A percentile compares a stretch with the other conserved stretches of the same genome.
Evolutionary conservation across 2,797 vertebrate species (phyloP).

Genomic region (Myripristis jacobus): DNA sequence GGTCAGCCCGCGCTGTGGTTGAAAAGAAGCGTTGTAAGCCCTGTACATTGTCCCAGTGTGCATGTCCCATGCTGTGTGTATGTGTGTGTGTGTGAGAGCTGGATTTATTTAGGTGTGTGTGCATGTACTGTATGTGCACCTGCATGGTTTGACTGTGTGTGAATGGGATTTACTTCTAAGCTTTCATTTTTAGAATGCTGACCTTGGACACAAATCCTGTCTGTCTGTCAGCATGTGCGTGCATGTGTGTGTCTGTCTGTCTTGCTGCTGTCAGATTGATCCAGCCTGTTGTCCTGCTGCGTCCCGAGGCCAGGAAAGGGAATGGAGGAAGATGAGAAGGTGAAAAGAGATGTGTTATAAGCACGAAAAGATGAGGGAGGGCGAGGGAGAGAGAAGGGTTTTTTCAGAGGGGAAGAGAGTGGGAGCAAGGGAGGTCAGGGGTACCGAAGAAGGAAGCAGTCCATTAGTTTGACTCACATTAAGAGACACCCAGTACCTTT

Average conservation of each 20-base stretch:
- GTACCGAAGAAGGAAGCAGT: slow-evolving; percentile 56
- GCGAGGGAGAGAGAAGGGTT: not conserved
- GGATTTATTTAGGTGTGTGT: slow-evolving; percentile 24
- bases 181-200: slow-evolving; percentile 40
- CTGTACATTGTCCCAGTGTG: not conserved
- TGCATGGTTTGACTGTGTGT: slow-evolving; percentile 7
- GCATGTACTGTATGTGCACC: slow-evolving; percentile 1
- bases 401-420: slow-evolving; percentile 26
- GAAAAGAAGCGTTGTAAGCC: slow-evolving; percentile 31
- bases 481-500: slow-evolving; percentile 60
- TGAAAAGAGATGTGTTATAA: slow-evolving; percentile 8
- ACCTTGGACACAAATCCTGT: slow-evolving; percentile 38
- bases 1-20: slow-evolving; percentile 48
- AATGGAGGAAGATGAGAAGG: slow-evolving; percentile 7
- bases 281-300: slow-evolving; percentile 4
- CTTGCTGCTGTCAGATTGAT: slow-evolving; percentile 50
- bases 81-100: slow-evolving; percentile 21
- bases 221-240: slow-evolving; percentile 16
- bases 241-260: slow-evolving; percentile 23
- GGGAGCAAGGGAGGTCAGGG: slow-evolving; percentile 61
- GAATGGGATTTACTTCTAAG: slow-evolving; percentile 1
- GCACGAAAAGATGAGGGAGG: not conserved
- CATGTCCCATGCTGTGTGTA: slow-evolving; percentile 1
- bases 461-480: slow-evolving; percentile 75
- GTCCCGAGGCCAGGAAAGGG: slow-evolving; percentile 34